Evolutionary conservation across 1,140 invertebrate genomes (phyloP), one percentile per base, ranked within the genome.

Genomic region (Paralvinella palmiformis): DNA sequence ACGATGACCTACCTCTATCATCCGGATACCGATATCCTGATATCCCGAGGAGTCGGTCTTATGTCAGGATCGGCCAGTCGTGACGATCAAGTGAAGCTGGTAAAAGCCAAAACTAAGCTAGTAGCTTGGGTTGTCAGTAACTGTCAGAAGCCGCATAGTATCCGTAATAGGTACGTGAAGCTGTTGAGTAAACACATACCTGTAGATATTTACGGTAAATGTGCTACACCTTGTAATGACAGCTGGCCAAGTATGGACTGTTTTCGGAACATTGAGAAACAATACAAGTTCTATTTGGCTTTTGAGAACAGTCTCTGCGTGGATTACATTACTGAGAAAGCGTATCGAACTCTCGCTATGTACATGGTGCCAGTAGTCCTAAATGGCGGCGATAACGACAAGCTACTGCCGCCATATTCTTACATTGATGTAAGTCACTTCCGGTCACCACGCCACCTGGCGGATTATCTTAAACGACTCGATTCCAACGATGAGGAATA

Each of bases 221-320:
- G 61, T 35, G 61, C 22, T 7, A 6, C 55, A 31, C 1, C 32
- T 1, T 63, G 61, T 20, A 10, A 6, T 41, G 37, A n/a, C n/a
- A 41, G 10, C n/a, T 24, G 61, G 31, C 7, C 13, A n/a, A 10
- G 10, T 41, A n/a, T 10, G 10, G 37, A 41, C 10, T 41, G 37
- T 41, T 41, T 10, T n/a, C 10, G n/a, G 44, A 88, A 93, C 84
- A 84, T 96, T 10, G 88, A 93, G 22, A 10, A 31, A 20, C 24
- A 32, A 10, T 57, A 57, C 20, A 57, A 57, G 55, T 57, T 57
- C 55, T 57, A 81, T 50, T 59, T 80, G 5, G 53, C 60, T 29
- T 66, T 66, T 56, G 65, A 66, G 32, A 66, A 66, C 53, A 31
- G 32, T 32, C 44, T 56, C 24, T 66, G 65, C 55, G 53, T 64